These are phyloP conservation scores for Epistrophe eligans DNA, from an alignment of 2,888 invertebrate genomes.

Conservation along the genomic window DNA sequence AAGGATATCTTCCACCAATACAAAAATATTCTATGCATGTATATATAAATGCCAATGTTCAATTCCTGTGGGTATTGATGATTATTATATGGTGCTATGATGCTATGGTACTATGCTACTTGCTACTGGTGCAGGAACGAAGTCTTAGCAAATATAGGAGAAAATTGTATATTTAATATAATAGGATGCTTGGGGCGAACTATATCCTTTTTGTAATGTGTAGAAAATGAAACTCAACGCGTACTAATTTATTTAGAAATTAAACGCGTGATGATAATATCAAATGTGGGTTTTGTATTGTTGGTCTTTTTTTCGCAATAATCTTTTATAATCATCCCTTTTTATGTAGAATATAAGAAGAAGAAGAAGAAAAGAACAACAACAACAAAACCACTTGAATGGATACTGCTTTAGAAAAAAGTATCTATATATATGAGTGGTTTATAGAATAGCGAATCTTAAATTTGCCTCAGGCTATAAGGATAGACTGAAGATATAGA, in stretches of 20 bases:
- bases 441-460: not conserved
- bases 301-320: not conserved
- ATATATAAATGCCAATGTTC: slow-evolving; percentile 20
- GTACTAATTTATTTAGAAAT: slow-evolving; percentile 64
- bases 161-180: slow-evolving; percentile 57
- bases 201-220: slow-evolving; percentile 53
- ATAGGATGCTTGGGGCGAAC: slow-evolving; percentile 49
- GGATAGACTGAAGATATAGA: not conserved
- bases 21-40: slow-evolving; percentile 21
- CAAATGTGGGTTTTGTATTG: slow-evolving; percentile 10
- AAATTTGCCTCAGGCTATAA: not conserved
- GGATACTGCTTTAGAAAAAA: not conserved
- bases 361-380: not conserved
- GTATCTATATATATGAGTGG: not conserved
- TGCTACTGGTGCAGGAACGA: not conserved
- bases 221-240: slow-evolving; percentile 60
- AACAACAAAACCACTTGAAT: not conserved
- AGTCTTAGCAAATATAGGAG: slow-evolving; percentile 32
- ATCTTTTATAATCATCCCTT: slow-evolving; percentile 7
- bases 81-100: not conserved
- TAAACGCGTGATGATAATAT: slow-evolving; percentile 53
- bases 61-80: slow-evolving; percentile 19
- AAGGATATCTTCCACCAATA: slow-evolving; percentile 11
- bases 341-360: not conserved
- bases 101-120: no score